Evolutionary conservation across 2,797 vertebrate genomes (phyloP).

Genomic region (Acanthis flammea): DNA sequence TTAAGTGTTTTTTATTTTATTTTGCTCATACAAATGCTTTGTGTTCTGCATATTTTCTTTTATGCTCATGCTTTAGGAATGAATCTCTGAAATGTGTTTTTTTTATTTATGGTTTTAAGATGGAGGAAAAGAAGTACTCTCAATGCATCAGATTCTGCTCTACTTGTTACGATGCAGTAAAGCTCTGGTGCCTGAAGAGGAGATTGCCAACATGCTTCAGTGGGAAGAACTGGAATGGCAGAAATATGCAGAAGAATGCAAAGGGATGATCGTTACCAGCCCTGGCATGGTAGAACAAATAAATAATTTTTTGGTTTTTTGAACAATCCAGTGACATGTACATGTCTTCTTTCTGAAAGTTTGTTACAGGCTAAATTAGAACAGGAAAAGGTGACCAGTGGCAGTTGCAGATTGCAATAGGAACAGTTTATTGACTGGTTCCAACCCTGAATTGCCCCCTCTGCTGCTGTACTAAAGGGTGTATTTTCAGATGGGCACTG

Average conservation of each 20-base stretch:
- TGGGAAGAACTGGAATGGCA: slow-evolving; percentile 99
- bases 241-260: slow-evolving; percentile 98
- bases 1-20: slow-evolving; percentile 17
- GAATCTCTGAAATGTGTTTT: not conserved
- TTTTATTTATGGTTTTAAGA: slow-evolving; percentile 75
- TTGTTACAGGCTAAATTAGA: not conserved
- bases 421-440: not conserved
- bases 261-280: slow-evolving; percentile 98
- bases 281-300: slow-evolving; percentile 87
- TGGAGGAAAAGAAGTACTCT: slow-evolving; percentile 96
- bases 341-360: not conserved
- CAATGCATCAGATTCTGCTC: slow-evolving; percentile 97
- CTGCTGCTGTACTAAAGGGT: not conserved
- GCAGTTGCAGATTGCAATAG: not conserved
- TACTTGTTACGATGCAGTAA: slow-evolving; percentile 93
- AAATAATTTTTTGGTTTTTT: not conserved
- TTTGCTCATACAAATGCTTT: not conserved
- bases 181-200: slow-evolving; percentile 92
- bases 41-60: not conserved
- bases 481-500: not conserved
- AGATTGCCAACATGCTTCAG: slow-evolving; percentile 98
- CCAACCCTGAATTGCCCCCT: not conserved
- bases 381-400: not conserved
- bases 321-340: not conserved
- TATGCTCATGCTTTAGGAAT: not conserved